Evolutionary conservation across 2,113 vertebrate genomes (phyloP), one percentile per base, ranked within the genome.

Genomic region (Bujurquina vittata): DNA sequence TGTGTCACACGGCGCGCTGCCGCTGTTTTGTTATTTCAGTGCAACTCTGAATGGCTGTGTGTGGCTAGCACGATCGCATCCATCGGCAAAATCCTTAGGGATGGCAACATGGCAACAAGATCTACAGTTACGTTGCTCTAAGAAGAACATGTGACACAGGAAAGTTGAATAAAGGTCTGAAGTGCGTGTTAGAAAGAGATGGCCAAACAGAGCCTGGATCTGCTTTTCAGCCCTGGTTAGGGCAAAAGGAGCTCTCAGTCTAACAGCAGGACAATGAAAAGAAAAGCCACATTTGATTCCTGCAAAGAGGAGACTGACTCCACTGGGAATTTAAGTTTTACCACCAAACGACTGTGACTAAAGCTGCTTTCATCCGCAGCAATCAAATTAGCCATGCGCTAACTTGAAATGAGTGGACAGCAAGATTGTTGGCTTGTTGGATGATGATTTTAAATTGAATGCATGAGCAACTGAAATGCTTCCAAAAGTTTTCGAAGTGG

Each of bases 1-100:
- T 49, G 74, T 40, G 83, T 35, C 1, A 1, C 22, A 4, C 11
- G 73, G n/a, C 35, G 57, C 79, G 49, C 76, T 31, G 8, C 49
- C 26, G 22, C 22, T 77, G 11, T 87, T 77, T 81, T 79, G 76
- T 88, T 80, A 9, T 55, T 46, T 77, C 62, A 46, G 14, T 37
- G 37, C 22, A 17, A 10, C 83, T 61, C 56, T 87, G 74, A 82
- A 83, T 78, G 61, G 14, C 60, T 29, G 14, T 11, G 4, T 23
- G 43, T 7, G 7, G 11, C 9, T 52, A 9, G 35, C 35, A 8
- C 11, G 18, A 62, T 46, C n/a, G 4, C 69, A 55, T 72, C 49
- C 49, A n/a, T 83, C 54, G 69, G 29, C 57, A 43, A 79, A 80
- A 43, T 14, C 8, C 72, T 55, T 8, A 18, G 35, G 67, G 20